Conservation (phyloP, 2,113 vertebrate genomes). For the Piprites chloris region DNA sequence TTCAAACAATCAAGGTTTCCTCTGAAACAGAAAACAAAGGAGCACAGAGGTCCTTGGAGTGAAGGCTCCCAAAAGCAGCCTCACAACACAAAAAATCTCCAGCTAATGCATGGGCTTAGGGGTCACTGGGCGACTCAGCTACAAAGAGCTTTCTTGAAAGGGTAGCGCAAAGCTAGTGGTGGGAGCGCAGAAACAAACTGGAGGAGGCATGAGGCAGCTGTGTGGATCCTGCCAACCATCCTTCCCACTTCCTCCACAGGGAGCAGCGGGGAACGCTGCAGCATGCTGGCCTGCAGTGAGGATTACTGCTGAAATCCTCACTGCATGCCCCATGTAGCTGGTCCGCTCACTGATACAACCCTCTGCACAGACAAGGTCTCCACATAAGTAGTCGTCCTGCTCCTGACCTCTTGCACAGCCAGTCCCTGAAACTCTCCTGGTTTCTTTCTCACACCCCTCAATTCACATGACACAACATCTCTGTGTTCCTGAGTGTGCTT, state of each 20-base stretch:
- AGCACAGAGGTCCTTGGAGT: background rate
- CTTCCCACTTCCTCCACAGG: constrained; percentile 12
- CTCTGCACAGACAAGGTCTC: background rate
- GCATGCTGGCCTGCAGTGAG: background rate
- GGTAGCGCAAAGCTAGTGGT: background rate
- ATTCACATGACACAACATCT: background rate
- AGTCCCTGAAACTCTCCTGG: background rate
- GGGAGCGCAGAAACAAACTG: background rate
- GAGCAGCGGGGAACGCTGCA: background rate
- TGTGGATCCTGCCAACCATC: background rate
- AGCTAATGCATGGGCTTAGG: background rate
- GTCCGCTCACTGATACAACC: background rate
- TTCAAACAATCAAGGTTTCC: background rate
- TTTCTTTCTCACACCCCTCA: background rate
- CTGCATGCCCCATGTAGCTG: background rate
- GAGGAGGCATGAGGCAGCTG: background rate
- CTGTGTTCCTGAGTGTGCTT: background rate
- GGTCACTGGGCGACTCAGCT: background rate
- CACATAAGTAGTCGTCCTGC: background rate
- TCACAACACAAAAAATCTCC: background rate
- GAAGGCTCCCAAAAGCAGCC: background rate
- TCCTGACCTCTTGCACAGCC: background rate
- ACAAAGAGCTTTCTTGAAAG: background rate
- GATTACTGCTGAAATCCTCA: background rate
- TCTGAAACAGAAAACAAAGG: background rate